Evolutionary conservation across 1,140 invertebrate species (phyloP).

Genomic region (Lutraria rhynchaena): DNA sequence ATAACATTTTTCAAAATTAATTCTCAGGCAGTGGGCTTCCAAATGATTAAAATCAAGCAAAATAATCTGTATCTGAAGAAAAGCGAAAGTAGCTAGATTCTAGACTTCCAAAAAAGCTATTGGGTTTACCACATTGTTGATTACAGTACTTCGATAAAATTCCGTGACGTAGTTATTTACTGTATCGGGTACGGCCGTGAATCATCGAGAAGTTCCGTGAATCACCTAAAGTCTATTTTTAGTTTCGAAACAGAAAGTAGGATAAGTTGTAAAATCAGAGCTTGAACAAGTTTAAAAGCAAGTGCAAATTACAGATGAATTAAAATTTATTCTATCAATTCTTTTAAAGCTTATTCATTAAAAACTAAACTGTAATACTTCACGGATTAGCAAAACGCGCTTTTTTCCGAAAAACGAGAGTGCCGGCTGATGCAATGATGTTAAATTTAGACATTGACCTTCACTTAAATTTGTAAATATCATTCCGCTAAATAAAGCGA

Average conservation of each 20-base stretch:
- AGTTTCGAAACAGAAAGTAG: constrained; percentile 7
- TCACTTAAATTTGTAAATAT: neutral
- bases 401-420: neutral
- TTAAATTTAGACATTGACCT: constrained; percentile 2
- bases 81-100: too few relatives aligned
- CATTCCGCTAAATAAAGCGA: neutral
- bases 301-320: neutral
- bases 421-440: constrained; percentile 31
- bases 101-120: too few relatives aligned
- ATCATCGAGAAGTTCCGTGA: constrained; percentile 9
- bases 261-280: neutral
- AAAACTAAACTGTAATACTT: neutral
- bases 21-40: too few relatives aligned
- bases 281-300: neutral
- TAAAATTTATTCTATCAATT: neutral
- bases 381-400: neutral
- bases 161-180: too few relatives aligned
- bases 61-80: too few relatives aligned
- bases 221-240: constrained; percentile 20
- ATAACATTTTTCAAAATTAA: too few relatives aligned
- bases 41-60: too few relatives aligned
- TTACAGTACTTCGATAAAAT: too few relatives aligned
- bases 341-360: neutral
- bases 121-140: too few relatives aligned
- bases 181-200: neutral